Percentiles rank a stretch among this genome's conserved stretches.
phyloP scores from a whole-genome alignment of 2,797 vertebrate genomes.

The Pampus argenteus region DNA sequence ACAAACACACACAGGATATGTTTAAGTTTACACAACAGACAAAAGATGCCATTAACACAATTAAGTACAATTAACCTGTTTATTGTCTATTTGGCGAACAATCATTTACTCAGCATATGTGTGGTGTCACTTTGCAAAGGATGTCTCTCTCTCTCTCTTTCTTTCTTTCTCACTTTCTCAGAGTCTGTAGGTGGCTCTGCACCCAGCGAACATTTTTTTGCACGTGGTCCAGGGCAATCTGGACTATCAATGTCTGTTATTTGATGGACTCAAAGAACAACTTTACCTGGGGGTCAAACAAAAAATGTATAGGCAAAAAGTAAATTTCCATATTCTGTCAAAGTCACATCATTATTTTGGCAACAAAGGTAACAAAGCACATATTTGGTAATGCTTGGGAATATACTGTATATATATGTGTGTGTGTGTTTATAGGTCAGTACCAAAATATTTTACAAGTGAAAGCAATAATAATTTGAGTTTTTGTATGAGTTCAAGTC shows the following conservation, averaged over 20 bases:
- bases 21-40: slow-evolving; percentile 1
- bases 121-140: slow-evolving; percentile 24
- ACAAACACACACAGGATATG: neutral
- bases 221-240: slow-evolving; percentile 82
- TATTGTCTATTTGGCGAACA: slow-evolving; percentile 37
- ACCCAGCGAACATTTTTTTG: slow-evolving; percentile 85
- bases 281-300: slow-evolving; percentile 79
- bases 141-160: neutral
- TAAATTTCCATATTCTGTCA: neutral
- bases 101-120: slow-evolving; percentile 16
- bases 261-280: slow-evolving; percentile 85
- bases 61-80: slow-evolving; percentile 29
- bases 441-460: neutral
- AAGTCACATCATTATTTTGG: neutral
- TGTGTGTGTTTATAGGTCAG: neutral
- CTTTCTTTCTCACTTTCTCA: slow-evolving; percentile 71
- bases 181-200: slow-evolving; percentile 80
- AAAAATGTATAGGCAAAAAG: neutral
- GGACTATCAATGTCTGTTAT: slow-evolving; percentile 80
- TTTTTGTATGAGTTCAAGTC: neutral
- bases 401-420: neutral
- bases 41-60: neutral
- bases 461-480: neutral
- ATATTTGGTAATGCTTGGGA: neutral
- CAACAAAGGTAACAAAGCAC: neutral